A percentile compares a stretch with the other conserved stretches of the same genome.
phyloP scores from a whole-genome alignment of 2,797 vertebrate species.

The Takifugu rubripes region DNA sequence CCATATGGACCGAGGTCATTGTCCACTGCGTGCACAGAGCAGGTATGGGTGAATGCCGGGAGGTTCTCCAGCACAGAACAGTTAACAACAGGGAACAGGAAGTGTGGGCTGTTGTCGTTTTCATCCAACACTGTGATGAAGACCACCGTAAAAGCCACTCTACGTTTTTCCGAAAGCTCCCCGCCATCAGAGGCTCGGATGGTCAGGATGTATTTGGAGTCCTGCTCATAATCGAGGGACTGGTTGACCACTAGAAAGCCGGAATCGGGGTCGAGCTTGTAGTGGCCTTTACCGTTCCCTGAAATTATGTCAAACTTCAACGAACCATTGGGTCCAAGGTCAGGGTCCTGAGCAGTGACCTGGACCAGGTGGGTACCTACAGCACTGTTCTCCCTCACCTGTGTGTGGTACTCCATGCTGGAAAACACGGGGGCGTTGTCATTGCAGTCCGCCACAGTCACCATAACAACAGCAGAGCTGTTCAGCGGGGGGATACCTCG shows the following conservation, averaged over 20 bases:
- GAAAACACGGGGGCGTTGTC: constrained; percentile 85
- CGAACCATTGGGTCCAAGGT: constrained; percentile 78
- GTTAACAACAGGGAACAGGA: constrained; percentile 79
- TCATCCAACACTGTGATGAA: constrained; percentile 82
- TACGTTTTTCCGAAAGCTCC: constrained; percentile 54
- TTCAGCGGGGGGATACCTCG: constrained; percentile 78
- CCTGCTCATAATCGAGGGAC: constrained; percentile 85
- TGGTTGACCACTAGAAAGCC: constrained; percentile 79
- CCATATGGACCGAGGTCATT: constrained; percentile 85
- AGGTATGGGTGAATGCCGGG: constrained; percentile 80
- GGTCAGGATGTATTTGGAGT: constrained; percentile 76
- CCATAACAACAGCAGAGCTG: constrained; percentile 73
- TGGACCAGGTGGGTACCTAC: constrained; percentile 73
- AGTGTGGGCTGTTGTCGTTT: constrained; percentile 89
- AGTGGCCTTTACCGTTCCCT: constrained; percentile 81
- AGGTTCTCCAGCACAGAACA: constrained; percentile 85
- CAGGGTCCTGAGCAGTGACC: constrained; percentile 81
- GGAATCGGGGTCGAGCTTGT: constrained; percentile 77
- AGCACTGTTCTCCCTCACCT: constrained; percentile 79
- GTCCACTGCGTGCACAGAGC: constrained; percentile 83
- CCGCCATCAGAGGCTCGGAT: constrained; percentile 81
- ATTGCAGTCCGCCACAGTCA: constrained; percentile 86
- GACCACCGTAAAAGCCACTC: constrained; percentile 80
- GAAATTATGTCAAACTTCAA: constrained; percentile 81
- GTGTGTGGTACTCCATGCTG: constrained; percentile 74